Conservation (phyloP, 2,888 invertebrate species). For the Athalia rosae region DNA sequence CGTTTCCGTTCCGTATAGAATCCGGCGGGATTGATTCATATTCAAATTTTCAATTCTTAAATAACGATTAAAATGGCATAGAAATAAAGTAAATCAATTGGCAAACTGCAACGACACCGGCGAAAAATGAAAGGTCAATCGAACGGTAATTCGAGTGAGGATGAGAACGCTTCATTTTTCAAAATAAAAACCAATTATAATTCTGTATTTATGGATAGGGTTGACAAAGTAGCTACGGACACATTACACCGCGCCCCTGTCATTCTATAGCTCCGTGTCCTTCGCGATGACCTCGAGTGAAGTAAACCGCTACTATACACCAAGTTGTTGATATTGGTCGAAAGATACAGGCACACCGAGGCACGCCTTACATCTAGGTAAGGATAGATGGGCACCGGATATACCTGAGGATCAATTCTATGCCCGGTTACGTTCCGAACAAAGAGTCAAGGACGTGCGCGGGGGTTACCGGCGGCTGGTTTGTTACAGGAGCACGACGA, state of each 20-base stretch:
- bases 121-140: too few species aligned
- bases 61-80: too few species aligned
- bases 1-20: conserved; percentile 33
- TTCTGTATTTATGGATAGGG: not conserved
- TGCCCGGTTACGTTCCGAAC: not conserved
- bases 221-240: not conserved
- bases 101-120: too few species aligned
- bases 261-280: not conserved
- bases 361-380: too few species aligned
- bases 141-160: too few species aligned
- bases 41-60: too few species aligned
- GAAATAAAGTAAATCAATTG: too few species aligned
- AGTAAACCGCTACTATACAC: not conserved
- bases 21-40: too few species aligned
- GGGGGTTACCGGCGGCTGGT: not conserved
- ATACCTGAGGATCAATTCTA: too few species aligned
- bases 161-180: not conserved
- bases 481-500: not conserved
- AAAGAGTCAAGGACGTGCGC: conserved; percentile 21
- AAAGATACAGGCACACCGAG: not conserved
- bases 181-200: not conserved
- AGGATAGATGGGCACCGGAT: too few species aligned
- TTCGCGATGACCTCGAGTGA: conserved; percentile 16
- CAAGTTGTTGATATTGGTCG: not conserved
- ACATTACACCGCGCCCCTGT: not conserved